phyloP scores from a whole-genome alignment of 2,113 vertebrate species.

The Poeciliopsis occidentalis region DNA sequence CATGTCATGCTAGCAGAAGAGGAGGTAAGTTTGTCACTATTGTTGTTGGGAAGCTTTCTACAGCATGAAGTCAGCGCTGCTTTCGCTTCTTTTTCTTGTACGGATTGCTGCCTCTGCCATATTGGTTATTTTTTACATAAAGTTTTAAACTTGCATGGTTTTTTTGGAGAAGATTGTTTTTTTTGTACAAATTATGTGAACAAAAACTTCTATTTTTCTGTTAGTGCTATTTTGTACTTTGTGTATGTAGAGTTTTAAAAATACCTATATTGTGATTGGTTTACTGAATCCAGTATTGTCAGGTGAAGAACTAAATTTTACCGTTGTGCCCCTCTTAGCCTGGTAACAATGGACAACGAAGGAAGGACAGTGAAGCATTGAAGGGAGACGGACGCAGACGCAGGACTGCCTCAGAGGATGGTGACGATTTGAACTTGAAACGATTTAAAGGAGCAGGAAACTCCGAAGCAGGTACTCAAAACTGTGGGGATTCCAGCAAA shows the following conservation, averaged over 20 bases:
- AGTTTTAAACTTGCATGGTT: no score
- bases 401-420: slow-evolving; percentile 88
- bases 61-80: background rate
- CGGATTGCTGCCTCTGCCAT: background rate
- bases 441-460: slow-evolving; percentile 88
- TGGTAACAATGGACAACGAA: slow-evolving; percentile 86
- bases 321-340: slow-evolving; percentile 29
- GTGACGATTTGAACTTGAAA: slow-evolving; percentile 91
- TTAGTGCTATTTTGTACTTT: background rate
- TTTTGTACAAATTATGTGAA: no score
- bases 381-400: slow-evolving; percentile 89
- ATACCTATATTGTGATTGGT: background rate
- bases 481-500: slow-evolving; percentile 83
- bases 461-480: slow-evolving; percentile 77
- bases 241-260: background rate
- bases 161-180: background rate
- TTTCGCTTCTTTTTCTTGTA: background rate
- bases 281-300: background rate
- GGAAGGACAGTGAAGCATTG: slow-evolving; percentile 84
- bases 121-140: background rate
- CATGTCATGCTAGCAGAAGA: slow-evolving; percentile 88
- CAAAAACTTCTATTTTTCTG: background rate
- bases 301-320: background rate
- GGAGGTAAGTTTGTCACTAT: slow-evolving; percentile 63
- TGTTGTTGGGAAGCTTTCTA: no score